A percentile compares a stretch with the other conserved stretches of the same genome.
Evolutionary conservation across 2,888 invertebrate species (phyloP).

Genomic region (Amorpha juglandis): DNA sequence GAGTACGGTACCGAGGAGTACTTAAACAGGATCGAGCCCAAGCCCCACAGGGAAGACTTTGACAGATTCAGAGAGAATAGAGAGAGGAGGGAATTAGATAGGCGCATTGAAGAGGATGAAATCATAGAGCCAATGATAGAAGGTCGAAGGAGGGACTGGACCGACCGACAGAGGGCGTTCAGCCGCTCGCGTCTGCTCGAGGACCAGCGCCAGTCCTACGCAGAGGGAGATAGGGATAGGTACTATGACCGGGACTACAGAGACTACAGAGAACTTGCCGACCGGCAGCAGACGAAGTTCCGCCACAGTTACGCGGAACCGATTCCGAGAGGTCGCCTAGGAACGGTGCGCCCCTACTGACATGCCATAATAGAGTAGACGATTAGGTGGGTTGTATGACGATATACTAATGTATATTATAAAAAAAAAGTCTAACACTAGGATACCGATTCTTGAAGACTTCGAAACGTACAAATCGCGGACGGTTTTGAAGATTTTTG

Average conservation of each 20-base stretch:
- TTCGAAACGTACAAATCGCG: slow-evolving; percentile 21
- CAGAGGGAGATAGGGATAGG: slow-evolving; percentile 71
- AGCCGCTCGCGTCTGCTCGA: slow-evolving; percentile 77
- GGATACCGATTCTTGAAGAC: slow-evolving; percentile 24
- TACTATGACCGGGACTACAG: slow-evolving; percentile 77
- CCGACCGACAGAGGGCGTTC: slow-evolving; percentile 74
- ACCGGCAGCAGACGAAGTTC: slow-evolving; percentile 75
- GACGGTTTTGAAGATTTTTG: slow-evolving; percentile 9
- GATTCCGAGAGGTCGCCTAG: slow-evolving; percentile 80
- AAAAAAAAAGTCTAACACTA: slow-evolving; percentile 18
- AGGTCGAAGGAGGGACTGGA: slow-evolving; percentile 73
- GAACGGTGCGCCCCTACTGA: slow-evolving; percentile 80
- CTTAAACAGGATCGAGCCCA: slow-evolving; percentile 70
- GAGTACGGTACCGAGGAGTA: slow-evolving; percentile 78
- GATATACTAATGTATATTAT: slow-evolving; percentile 36
- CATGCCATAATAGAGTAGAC: slow-evolving; percentile 77
- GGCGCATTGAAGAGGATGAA: slow-evolving; percentile 78
- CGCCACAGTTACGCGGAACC: slow-evolving; percentile 89
- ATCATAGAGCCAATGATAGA: slow-evolving; percentile 77
- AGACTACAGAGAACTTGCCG: slow-evolving; percentile 73
- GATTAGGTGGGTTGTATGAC: slow-evolving; percentile 42
- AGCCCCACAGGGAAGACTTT: slow-evolving; percentile 69
- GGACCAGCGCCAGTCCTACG: slow-evolving; percentile 75
- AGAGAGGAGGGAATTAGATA: slow-evolving; percentile 72
- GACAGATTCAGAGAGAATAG: slow-evolving; percentile 73